Evolutionary conservation across 2,888 invertebrate genomes (phyloP).

Genomic region (Drosophila paramelanica): DNA sequence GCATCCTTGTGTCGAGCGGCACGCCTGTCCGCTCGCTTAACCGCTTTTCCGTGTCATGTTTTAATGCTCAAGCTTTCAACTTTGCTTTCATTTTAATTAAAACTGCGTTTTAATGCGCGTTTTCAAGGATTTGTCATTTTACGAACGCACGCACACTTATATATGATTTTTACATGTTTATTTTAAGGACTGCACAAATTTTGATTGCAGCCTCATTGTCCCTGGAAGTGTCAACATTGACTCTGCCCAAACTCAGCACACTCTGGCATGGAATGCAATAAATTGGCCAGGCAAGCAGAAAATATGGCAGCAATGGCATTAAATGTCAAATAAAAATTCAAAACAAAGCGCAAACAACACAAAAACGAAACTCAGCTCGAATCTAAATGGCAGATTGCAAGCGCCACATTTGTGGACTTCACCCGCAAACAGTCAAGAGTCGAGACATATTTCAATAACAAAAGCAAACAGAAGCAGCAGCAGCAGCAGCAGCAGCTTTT

Average conservation of each 20-base stretch:
- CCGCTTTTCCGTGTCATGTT: constrained; percentile 49
- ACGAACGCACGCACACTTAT: neutral
- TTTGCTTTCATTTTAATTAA: constrained; percentile 80
- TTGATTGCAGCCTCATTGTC: constrained; percentile 4
- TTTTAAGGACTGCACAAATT: constrained; percentile 21
- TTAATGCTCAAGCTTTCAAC: constrained; percentile 61
- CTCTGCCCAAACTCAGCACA: constrained; percentile 13
- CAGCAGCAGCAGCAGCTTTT: neutral
- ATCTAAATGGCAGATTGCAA: constrained; percentile 59
- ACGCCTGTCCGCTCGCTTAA: constrained; percentile 21
- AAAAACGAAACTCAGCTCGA: constrained; percentile 24
- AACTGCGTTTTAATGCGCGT: constrained; percentile 76
- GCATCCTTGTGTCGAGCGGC: constrained; percentile 22
- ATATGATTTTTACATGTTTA: constrained; percentile 24
- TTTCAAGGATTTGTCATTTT: constrained; percentile 41
- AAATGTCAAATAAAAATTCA: constrained; percentile 80
- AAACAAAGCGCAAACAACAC: constrained; percentile 47
- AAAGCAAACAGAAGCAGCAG: constrained; percentile 7
- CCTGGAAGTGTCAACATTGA: constrained; percentile 32
- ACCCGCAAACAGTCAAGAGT: neutral
- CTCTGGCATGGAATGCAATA: constrained; percentile 58
- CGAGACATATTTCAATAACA: constrained; percentile 27
- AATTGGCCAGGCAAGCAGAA: constrained; percentile 58
- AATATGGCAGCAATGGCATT: constrained; percentile 74
- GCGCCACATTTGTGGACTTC: constrained; percentile 8